phyloP scores from a whole-genome alignment of 2,797 vertebrate species.

The Forpus xanthops region DNA sequence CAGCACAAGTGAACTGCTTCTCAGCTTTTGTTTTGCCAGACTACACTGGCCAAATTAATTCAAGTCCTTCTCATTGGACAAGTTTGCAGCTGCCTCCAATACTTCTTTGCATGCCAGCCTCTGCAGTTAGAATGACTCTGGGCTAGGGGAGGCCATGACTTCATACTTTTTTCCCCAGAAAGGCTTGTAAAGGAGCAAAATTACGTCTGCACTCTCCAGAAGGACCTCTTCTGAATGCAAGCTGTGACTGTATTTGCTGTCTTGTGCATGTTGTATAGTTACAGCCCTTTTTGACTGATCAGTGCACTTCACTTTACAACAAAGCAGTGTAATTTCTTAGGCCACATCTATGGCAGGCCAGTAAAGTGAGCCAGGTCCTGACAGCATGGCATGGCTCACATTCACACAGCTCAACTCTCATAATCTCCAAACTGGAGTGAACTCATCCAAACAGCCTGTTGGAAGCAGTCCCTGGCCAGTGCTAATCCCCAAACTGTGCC shows the following conservation, averaged over 20 bases:
- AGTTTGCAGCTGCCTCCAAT: not conserved
- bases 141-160: not conserved
- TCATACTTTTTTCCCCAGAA: not conserved
- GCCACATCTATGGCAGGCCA: not conserved
- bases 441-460: slow-evolving; percentile 23
- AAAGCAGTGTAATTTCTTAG: not conserved
- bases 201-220: not conserved
- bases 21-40: not conserved
- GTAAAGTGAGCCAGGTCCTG: not conserved
- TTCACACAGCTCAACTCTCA: not conserved
- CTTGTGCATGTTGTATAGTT: fast-evolving
- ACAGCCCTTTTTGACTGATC: not conserved
- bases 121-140: not conserved
- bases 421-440: slow-evolving; percentile 9
- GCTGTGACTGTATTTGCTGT: not conserved
- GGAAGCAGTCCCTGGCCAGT: not conserved
- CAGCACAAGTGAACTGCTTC: not conserved
- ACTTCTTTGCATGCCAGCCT: not conserved
- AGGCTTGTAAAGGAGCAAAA: not conserved
- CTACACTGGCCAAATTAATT: not conserved
- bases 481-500: slow-evolving; percentile 33
- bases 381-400: not conserved
- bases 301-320: not conserved
- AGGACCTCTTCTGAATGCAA: not conserved
- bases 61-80: not conserved